phyloP scores from a whole-genome alignment of 2,888 invertebrate species.

The Drosophila greeni region DNA sequence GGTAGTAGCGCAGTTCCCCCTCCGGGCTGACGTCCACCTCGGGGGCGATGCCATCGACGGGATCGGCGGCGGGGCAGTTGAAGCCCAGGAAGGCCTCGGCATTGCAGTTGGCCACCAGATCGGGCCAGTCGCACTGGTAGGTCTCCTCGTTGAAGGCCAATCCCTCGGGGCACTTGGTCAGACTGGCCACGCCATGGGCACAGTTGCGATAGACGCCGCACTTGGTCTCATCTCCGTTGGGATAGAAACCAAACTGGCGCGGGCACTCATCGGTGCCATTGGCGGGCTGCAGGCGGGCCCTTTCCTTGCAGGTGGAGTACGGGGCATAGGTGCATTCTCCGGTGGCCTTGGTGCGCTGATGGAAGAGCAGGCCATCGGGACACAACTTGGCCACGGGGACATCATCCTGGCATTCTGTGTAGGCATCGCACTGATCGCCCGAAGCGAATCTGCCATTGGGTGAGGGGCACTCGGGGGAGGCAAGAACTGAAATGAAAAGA shows the following conservation, averaged over 20 bases:
- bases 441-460: conserved; percentile 85
- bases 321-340: conserved; percentile 90
- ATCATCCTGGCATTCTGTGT: conserved; percentile 85
- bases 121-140: conserved; percentile 93
- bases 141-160: conserved; percentile 86
- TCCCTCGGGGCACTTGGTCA: conserved; percentile 90
- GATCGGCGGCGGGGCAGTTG: conserved; percentile 81
- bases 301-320: conserved; percentile 87
- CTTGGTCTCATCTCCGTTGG: conserved; percentile 82
- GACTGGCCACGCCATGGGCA: conserved; percentile 85
- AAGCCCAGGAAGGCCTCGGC: conserved; percentile 89
- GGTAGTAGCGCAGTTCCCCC: conserved; percentile 77
- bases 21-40: conserved; percentile 73
- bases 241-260: conserved; percentile 82
- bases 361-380: conserved; percentile 89
- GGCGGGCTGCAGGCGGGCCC: conserved; percentile 82
- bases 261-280: conserved; percentile 87
- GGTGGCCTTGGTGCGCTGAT: conserved; percentile 80
- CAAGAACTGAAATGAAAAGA: conserved; percentile 48
- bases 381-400: conserved; percentile 86
- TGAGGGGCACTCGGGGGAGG: conserved; percentile 81
- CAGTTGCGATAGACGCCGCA: conserved; percentile 91
- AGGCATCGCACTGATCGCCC: conserved; percentile 86
- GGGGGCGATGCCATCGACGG: conserved; percentile 68
- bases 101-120: conserved; percentile 88